Evolutionary conservation across 2,888 invertebrate species (phyloP).

Genomic region (Conchocele bisecta): DNA sequence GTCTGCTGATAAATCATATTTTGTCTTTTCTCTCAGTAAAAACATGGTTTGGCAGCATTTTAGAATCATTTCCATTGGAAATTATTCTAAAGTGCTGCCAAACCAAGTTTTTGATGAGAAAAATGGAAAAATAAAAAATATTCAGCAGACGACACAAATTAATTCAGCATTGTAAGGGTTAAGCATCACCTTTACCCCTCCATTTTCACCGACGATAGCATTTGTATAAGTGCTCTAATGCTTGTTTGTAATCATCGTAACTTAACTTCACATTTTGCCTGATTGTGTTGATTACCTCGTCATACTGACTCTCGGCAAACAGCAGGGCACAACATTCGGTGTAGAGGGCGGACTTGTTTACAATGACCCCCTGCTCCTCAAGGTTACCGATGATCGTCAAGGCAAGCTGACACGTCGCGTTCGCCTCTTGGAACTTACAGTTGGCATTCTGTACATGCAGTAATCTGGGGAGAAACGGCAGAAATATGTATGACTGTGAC

Average conservation of each 20-base stretch:
- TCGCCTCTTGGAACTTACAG: conserved; percentile 91
- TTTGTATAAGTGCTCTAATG: too few species aligned
- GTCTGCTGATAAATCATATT: too few species aligned
- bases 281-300: conserved; percentile 85
- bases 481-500: too few species aligned
- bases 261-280: background rate
- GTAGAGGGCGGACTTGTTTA: conserved; percentile 89
- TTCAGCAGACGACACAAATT: too few species aligned
- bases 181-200: background rate
- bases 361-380: conserved; percentile 82
- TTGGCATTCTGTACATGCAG: conserved; percentile 92
- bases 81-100: too few species aligned
- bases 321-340: conserved; percentile 92
- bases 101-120: too few species aligned
- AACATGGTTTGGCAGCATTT: too few species aligned
- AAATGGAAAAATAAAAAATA: too few species aligned
- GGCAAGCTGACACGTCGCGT: conserved; percentile 88
- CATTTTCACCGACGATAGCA: background rate
- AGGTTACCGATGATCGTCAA: conserved; percentile 85
- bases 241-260: background rate
- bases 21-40: too few species aligned
- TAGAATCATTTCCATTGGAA: too few species aligned
- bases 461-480: conserved; percentile 86
- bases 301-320: conserved; percentile 94
- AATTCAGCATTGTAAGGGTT: too few species aligned